Base-by-base conservation (phyloP, 2,888 invertebrate species). In the Meloe dianella region DNA sequence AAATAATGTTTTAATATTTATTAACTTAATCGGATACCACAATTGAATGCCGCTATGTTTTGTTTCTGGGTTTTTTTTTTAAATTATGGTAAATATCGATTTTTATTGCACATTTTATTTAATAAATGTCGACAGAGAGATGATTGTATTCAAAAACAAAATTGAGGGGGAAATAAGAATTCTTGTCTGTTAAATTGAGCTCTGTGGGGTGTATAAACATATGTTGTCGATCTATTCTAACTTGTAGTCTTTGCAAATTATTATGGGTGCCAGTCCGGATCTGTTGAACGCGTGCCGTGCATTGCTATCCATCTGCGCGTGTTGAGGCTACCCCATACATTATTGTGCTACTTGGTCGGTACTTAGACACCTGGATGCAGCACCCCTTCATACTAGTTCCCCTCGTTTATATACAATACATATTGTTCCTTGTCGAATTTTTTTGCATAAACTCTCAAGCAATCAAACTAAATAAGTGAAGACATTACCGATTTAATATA, bases 291-390 rank as follows among this genome's bases (percentile, higher is more conserved):
- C 68, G 72, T 70, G 71, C 69, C 54, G 65, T 68, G 67, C 63
- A 63, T 71, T 71, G 67, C 66, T 65, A 24, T 56, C 64, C 74
- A 73, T 74, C 72, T 73, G 73, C 67, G 70, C 71, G 68, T 66
- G 64, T 64, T 73, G 54, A 64, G 64, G 64, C 63, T 58, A 66
- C 68, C 68, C 68, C 56, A 63, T n/a, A 38, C 47, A 57, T 69
- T 66, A 65, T 73, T 74, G 74, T 75, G 77, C 77, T 73, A 77
- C 75, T 78, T 74, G 74, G 74, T 75, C 74, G 76, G 77, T 77
- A 73, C 75, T 72, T 73, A 74, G 73, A 77, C 79, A 79, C 79
- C 79, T 79, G 79, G 79, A 72, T n/a, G 24, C 22, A 70, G 70
- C 74, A 76, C 77, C 78, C 47, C 77, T 76, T 73, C 72, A 69